These are phyloP conservation scores for Temnopleurus reevesii DNA, from an alignment of 53 echinoderm and acorn worm species.

Conservation along the genomic window DNA sequence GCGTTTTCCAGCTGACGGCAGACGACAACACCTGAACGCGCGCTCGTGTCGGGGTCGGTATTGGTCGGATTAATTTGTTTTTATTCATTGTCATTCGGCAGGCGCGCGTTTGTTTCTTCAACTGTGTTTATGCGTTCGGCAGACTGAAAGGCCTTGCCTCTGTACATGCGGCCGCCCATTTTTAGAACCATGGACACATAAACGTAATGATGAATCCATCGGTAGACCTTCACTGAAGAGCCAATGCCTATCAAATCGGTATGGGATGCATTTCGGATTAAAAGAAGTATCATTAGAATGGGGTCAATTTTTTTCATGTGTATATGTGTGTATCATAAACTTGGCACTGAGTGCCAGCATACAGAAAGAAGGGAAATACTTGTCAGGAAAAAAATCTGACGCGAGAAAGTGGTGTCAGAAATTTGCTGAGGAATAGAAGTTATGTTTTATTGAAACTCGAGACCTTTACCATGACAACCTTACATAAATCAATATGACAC, in stretches of 20 bases:
- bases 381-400: too few relatives aligned
- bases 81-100: not conserved
- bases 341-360: too few relatives aligned
- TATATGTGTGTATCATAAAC: too few relatives aligned
- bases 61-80: constrained; percentile 6
- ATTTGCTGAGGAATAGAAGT: too few relatives aligned
- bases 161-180: not conserved
- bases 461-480: too few relatives aligned
- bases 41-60: not conserved
- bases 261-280: not conserved
- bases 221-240: not conserved
- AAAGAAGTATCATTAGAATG: too few relatives aligned
- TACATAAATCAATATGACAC: too few relatives aligned
- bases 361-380: too few relatives aligned
- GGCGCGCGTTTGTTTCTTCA: constrained; percentile 41
- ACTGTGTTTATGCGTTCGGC: constrained; percentile 39
- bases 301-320: too few relatives aligned
- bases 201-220: constrained; percentile 14
- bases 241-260: not conserved
- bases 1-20: not conserved
- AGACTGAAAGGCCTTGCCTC: not conserved
- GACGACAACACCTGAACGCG: constrained; percentile 5
- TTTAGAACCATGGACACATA: too few relatives aligned
- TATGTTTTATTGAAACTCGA: too few relatives aligned
- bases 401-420: too few relatives aligned